phyloP scores from a whole-genome alignment of 2,113 vertebrate genomes.

The Ceyx cyanopectus region DNA sequence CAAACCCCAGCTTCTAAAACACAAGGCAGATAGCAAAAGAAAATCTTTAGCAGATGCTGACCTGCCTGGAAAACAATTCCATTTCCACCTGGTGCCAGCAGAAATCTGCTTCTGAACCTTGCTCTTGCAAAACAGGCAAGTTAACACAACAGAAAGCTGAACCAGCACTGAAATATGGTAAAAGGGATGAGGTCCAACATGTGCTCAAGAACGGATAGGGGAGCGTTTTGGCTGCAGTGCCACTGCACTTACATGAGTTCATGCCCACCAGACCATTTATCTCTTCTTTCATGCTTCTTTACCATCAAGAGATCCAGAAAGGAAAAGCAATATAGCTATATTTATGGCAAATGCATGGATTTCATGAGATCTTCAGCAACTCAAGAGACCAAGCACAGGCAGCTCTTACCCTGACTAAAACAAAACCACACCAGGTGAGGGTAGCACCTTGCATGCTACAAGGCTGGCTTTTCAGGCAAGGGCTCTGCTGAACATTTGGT shows the following conservation, averaged over 20 bases:
- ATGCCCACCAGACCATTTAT: not conserved
- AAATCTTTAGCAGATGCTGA: not conserved
- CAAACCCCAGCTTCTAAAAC: not conserved
- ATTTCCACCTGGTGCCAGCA: not conserved
- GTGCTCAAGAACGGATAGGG: not conserved
- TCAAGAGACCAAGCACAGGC: not conserved
- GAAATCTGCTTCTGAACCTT: not conserved
- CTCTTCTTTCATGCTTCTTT: not conserved
- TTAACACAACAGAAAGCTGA: not conserved
- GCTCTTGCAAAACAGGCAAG: not conserved
- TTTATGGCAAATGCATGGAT: not conserved
- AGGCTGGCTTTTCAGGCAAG: not conserved
- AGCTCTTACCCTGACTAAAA: not conserved
- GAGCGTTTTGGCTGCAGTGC: not conserved
- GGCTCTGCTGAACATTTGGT: not conserved
- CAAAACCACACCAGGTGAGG: not conserved
- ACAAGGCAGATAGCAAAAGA: not conserved
- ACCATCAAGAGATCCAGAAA: not conserved
- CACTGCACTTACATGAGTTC: not conserved
- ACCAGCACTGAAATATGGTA: not conserved
- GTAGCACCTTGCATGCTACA: not conserved
- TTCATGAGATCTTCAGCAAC: not conserved
- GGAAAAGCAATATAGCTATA: not conserved
- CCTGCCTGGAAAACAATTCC: not conserved
- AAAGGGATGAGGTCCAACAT: rapidly evolving